Evolutionary conservation across 92 coral and sea anemone species (phyloP).

Genomic region (Zoanthus solanderi): DNA sequence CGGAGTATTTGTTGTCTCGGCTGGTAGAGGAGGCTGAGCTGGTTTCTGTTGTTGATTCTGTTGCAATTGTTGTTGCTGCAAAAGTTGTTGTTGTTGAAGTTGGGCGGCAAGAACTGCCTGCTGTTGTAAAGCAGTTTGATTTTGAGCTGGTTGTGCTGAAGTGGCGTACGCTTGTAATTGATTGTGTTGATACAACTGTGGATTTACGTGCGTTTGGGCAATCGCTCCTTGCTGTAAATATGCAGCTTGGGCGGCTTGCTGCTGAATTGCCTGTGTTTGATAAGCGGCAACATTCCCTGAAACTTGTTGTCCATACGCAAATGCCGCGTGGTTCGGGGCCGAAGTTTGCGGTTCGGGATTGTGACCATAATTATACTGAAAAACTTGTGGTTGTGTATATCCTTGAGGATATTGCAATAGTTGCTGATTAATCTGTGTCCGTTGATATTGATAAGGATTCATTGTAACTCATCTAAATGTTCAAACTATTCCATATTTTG

Average conservation of each 20-base stretch:
- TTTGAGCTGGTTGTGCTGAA: neutral
- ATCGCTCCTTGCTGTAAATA: conserved; percentile 54
- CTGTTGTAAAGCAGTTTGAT: conserved; percentile 23
- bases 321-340: neutral
- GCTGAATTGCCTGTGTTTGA: conserved; percentile 56
- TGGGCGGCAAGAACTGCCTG: conserved; percentile 36
- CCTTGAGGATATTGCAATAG: conserved; percentile 77
- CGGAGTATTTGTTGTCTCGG: conserved; percentile 33
- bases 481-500: conserved; percentile 31
- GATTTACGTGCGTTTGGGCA: conserved; percentile 36
- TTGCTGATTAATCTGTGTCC: conserved; percentile 80
- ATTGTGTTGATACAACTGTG: conserved; percentile 37
- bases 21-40: conserved; percentile 58
- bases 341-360: conserved; percentile 45
- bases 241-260: conserved; percentile 46
- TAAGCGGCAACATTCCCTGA: conserved; percentile 27
- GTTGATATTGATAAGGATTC: conserved; percentile 91
- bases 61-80: conserved; percentile 36
- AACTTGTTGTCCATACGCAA: conserved; percentile 40
- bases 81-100: conserved; percentile 43
- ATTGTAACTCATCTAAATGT: conserved; percentile 32
- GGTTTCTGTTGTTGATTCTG: neutral
- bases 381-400: conserved; percentile 63
- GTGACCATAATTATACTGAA: conserved; percentile 69
- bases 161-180: conserved; percentile 22